Evolutionary conservation across 2,888 invertebrate species (phyloP).

Genomic region (Bembecia ichneumoniformis): DNA sequence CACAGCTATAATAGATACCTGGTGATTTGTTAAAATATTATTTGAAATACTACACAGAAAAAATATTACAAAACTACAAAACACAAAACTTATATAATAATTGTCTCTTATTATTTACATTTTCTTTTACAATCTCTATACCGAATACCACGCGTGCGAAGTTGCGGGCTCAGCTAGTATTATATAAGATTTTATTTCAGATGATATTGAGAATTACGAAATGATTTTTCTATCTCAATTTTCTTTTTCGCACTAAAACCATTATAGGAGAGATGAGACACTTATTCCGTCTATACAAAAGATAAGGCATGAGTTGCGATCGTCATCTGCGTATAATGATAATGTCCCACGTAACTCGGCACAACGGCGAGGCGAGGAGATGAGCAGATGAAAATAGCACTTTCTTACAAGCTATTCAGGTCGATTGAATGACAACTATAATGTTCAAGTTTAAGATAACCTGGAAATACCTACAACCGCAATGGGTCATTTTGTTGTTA

Average conservation of each 20-base stretch:
- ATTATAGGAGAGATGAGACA: conserved; percentile 28
- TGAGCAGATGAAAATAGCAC: conserved; percentile 15
- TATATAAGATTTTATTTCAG: too few species aligned
- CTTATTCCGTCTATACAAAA: conserved; percentile 21
- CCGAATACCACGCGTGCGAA: too few species aligned
- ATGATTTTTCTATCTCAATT: conserved; percentile 10
- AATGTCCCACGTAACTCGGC: conserved; percentile 34
- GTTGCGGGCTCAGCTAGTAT: too few species aligned
- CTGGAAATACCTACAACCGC: background rate
- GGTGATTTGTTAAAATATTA: too few species aligned
- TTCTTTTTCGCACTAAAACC: conserved; percentile 22
- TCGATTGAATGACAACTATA: background rate
- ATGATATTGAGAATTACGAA: background rate
- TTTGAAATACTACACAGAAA: too few species aligned
- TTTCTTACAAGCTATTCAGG: background rate
- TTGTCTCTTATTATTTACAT: too few species aligned
- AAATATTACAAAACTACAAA: too few species aligned
- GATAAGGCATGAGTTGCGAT: conserved; percentile 30
- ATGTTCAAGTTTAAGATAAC: background rate
- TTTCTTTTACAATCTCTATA: too few species aligned
- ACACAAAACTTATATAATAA: too few species aligned
- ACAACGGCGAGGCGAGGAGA: conserved; percentile 25
- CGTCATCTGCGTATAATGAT: conserved; percentile 44
- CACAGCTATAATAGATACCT: too few species aligned
- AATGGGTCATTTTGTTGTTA: too few species aligned